Conservation (phyloP, 2,797 vertebrate genomes). For the Myotis findleyi region DNA sequence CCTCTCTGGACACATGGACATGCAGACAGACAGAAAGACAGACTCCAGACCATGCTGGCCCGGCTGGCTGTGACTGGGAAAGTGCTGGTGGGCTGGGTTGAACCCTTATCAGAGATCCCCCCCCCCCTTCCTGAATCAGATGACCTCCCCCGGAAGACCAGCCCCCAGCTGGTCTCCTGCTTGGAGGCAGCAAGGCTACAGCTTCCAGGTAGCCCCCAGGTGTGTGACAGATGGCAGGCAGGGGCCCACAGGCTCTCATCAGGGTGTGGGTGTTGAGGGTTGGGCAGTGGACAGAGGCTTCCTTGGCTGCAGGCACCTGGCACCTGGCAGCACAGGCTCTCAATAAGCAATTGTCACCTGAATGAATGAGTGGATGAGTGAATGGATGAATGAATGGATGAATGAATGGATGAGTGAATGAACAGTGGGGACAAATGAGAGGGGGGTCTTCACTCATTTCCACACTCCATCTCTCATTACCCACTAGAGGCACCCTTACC, state of each 20-base stretch:
- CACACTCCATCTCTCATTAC: neutral
- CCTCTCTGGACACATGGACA: neutral
- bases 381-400: neutral
- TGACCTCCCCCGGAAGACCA: neutral
- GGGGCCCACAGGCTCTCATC: neutral
- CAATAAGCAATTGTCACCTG: neutral
- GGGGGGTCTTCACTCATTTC: neutral
- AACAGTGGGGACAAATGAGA: neutral
- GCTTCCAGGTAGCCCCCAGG: neutral
- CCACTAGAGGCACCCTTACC: neutral
- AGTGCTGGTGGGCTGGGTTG: neutral
- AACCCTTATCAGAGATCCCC: neutral
- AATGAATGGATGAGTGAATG: neutral
- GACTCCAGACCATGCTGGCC: neutral
- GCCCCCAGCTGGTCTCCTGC: neutral
- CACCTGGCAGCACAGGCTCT: neutral
- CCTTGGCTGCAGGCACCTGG: neutral
- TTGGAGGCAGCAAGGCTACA: neutral
- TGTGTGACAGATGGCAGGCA: neutral
- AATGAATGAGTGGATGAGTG: neutral
- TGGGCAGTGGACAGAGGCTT: neutral
- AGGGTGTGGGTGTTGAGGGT: accelerated
- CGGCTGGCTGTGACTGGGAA: neutral
- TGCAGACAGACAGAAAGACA: neutral
- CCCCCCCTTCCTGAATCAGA: neutral